These are phyloP conservation scores for Trogon surrucura DNA, from an alignment of 2,113 vertebrate genomes.

Conservation along the genomic window DNA sequence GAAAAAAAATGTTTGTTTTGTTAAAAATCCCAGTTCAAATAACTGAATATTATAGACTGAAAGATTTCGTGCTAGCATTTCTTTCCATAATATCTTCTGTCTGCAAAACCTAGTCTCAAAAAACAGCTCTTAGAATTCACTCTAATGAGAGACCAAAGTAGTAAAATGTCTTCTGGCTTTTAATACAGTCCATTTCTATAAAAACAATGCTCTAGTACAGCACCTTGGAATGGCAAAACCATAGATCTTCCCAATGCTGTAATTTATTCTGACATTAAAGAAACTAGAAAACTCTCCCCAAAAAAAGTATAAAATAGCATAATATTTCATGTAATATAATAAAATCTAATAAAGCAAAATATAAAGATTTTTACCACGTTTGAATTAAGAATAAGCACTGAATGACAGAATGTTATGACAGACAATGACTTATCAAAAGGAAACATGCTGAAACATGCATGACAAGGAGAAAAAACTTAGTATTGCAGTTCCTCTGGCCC, in stretches of 20 bases:
- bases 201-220: neutral
- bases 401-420: neutral
- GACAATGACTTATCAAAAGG: neutral
- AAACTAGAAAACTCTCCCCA: neutral
- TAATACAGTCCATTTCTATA: neutral
- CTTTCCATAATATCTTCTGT: neutral
- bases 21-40: neutral
- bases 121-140: neutral
- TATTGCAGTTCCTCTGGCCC: neutral
- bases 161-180: neutral
- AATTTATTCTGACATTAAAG: neutral
- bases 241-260: neutral
- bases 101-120: neutral
- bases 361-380: neutral
- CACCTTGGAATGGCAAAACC: neutral
- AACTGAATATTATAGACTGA: neutral
- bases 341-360: neutral
- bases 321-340: neutral
- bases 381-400: neutral
- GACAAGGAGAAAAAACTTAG: neutral
- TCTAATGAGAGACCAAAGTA: neutral
- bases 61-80: neutral
- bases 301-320: neutral
- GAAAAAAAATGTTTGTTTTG: neutral
- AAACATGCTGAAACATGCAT: neutral